Evolutionary conservation across 2,113 vertebrate genomes (phyloP), one percentile per base, ranked within the genome.

Genomic region (Neodon shergylaensis): DNA sequence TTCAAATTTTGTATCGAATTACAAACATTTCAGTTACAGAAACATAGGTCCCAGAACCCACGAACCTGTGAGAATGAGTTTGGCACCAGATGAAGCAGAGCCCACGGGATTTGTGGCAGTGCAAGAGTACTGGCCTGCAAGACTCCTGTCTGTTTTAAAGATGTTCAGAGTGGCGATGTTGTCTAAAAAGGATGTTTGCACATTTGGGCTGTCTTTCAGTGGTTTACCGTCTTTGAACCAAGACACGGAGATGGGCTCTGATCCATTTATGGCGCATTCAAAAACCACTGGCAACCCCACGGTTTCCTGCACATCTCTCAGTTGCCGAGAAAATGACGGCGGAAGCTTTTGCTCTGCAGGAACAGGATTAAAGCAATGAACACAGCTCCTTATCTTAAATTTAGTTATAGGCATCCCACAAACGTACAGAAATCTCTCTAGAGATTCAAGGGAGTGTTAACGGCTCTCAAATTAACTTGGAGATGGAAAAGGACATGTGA

Each of bases 31-130:
- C 79, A 73, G 72, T 78, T 47, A 87, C 3, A 82, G 73, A 76
- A 70, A 33, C 2, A 90, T 31, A 78, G 26, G 2, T 77, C n/a
- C 44, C 68, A 87, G 77, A 88, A 61, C 81, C 65, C 77, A 98
- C 99, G 93, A 88, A 99, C 99, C 99, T 99, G 99, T 99, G 78
- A 99, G 98, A 44, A 99, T 99, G 95, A 99, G 99, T 89, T 98
- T 99, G 97, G 99, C 99, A 96, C 98, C 98, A 96, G 99, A 99
- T 97, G 99, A 99, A n/a, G 99, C 98, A 3, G 98, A 99, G 96
- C 99, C 99, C 72, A 99, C 98, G 70, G 98, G 99, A 98, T 99
- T 99, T 90, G 98, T 98, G 93, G 99, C 99, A 82, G 98, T 98
- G 89, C 99, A 99, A 54, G 98, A 98, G 95, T 99, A 99, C 86